Evolutionary conservation across 2,797 vertebrate genomes (phyloP).

Genomic region (Pangasius sanitwongsei): DNA sequence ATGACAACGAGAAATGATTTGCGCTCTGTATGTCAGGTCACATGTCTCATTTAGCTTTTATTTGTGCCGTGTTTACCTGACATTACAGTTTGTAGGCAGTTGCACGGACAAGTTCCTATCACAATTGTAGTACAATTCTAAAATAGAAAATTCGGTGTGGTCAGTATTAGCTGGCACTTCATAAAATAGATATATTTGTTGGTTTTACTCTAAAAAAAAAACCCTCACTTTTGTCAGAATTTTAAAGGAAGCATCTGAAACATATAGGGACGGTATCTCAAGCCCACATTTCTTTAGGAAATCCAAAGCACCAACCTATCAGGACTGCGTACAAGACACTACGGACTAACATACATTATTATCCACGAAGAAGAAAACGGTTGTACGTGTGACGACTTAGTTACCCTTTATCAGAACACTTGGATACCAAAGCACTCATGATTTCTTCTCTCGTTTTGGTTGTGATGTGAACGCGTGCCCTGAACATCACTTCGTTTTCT

Average conservation of each 20-base stretch:
- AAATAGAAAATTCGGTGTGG: conserved; percentile 3
- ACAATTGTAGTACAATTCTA: background rate
- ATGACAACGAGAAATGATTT: conserved; percentile 8
- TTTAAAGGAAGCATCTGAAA: background rate
- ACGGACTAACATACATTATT: background rate
- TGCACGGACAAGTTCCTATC: conserved; percentile 18
- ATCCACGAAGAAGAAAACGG: background rate
- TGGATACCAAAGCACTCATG: conserved; percentile 34
- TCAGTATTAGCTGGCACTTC: background rate
- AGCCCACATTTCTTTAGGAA: background rate
- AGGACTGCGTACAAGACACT: background rate
- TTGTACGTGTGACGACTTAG: background rate
- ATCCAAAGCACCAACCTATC: background rate
- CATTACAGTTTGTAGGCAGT: background rate
- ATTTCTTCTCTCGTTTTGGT: background rate
- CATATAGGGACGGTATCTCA: background rate
- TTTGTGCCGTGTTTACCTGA: background rate
- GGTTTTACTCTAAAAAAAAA: background rate
- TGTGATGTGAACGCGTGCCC: background rate
- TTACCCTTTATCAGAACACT: conserved; percentile 22
- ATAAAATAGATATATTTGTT: background rate
- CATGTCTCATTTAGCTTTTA: conserved; percentile 12
- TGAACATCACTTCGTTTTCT: background rate
- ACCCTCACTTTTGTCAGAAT: background rate
- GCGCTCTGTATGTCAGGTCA: conserved; percentile 29